Conservation (phyloP, 2,888 invertebrate genomes). For the Amaurobius ferox region DNA sequence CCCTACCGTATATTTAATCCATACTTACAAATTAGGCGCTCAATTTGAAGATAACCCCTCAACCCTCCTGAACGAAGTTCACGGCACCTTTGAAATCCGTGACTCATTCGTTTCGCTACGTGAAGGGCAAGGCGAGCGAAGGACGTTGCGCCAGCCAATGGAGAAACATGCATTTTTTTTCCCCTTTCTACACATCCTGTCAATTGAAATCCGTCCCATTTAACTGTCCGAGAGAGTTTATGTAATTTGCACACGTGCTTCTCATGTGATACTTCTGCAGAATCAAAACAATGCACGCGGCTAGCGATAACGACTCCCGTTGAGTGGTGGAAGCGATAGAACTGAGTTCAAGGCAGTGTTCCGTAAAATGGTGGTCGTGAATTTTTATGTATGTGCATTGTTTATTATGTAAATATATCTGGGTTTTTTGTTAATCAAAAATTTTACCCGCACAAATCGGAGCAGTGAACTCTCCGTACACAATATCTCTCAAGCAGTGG, state of each 20-base stretch:
- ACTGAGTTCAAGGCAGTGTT: too few species aligned
- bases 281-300: neutral
- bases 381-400: too few species aligned
- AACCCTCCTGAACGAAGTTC: neutral
- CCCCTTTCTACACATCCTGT: neutral
- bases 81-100: neutral
- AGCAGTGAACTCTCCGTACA: too few species aligned
- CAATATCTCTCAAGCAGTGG: too few species aligned
- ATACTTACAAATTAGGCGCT: too few species aligned
- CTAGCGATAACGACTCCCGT: too few species aligned
- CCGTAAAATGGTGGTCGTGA: too few species aligned
- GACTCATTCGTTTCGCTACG: neutral
- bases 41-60: neutral
- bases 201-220: neutral
- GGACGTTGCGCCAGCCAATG: neutral
- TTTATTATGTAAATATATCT: too few species aligned
- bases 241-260: neutral
- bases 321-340: too few species aligned
- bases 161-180: neutral
- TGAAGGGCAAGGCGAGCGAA: constrained; percentile 12
- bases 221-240: neutral
- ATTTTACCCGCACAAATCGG: too few species aligned
- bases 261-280: neutral
- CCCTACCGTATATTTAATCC: too few species aligned
- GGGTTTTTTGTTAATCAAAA: too few species aligned